These are phyloP conservation scores for Paedocypris micromegethes DNA, from an alignment of 2,797 vertebrate species.

Conservation along the genomic window DNA sequence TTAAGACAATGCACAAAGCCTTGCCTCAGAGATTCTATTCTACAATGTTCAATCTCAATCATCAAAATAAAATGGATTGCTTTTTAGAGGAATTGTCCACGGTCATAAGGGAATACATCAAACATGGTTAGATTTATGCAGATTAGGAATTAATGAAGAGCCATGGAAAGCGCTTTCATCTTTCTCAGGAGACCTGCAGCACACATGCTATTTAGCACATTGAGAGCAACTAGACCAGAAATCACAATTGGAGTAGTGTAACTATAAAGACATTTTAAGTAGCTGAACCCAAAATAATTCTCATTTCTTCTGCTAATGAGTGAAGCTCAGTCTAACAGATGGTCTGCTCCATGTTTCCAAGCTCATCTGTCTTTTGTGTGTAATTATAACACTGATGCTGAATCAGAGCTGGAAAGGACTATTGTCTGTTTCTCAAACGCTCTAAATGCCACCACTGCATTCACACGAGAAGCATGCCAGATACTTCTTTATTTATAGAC, in stretches of 20 bases:
- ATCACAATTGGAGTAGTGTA: not conserved
- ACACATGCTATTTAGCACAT: slow-evolving; percentile 1
- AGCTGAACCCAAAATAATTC: slow-evolving; percentile 37
- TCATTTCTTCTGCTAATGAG: slow-evolving; percentile 23
- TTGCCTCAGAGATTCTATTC: too few relatives aligned
- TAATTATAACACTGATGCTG: slow-evolving; percentile 15
- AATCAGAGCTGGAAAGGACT: not conserved
- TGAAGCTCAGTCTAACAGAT: slow-evolving; percentile 43
- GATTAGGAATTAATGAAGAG: too few relatives aligned
- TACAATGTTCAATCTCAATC: too few relatives aligned
- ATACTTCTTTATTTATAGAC: slow-evolving; percentile 13
- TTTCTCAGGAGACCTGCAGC: not conserved
- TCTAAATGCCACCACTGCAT: slow-evolving; percentile 17
- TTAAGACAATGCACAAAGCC: too few relatives aligned
- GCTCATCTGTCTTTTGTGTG: slow-evolving; percentile 3
- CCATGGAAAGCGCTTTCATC: not conserved
- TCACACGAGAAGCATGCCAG: slow-evolving; percentile 15
- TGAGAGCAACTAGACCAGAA: not conserved
- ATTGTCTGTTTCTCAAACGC: not conserved
- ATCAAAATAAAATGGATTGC: too few relatives aligned
- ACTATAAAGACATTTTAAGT: not conserved
- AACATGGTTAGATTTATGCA: slow-evolving; percentile 30
- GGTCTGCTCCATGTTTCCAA: slow-evolving; percentile 5
- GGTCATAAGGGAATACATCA: slow-evolving; percentile 8
- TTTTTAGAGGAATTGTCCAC: too few relatives aligned